Conservation (phyloP, 2,113 vertebrate genomes). For the Polyodon spathula region DNA sequence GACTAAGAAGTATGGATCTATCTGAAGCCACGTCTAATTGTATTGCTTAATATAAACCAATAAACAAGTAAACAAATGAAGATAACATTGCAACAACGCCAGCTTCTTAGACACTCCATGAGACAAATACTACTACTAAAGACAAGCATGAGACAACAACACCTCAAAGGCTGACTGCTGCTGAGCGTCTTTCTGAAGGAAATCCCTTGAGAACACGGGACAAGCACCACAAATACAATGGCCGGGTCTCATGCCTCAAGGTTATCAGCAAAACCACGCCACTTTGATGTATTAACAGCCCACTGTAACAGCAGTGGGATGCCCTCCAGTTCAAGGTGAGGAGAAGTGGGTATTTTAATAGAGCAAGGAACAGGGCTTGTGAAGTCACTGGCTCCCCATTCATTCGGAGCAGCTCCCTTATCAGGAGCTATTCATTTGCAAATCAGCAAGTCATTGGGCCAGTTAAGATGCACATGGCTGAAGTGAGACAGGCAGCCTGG, state of each 20-base stretch:
- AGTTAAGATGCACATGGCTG: conserved; percentile 7
- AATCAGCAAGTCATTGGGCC: conserved; percentile 9
- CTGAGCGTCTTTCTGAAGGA: neutral
- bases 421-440: conserved; percentile 13
- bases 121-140: too few species aligned
- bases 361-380: neutral
- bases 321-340: conserved; percentile 11
- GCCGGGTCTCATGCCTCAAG: neutral
- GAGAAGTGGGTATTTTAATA: neutral
- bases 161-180: too few species aligned
- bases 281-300: conserved; percentile 49
- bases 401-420: neutral
- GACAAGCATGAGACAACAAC: too few species aligned
- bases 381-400: neutral
- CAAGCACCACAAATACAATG: neutral
- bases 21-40: too few species aligned
- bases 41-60: too few species aligned
- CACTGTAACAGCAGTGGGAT: conserved; percentile 16
- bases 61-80: too few species aligned
- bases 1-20: too few species aligned
- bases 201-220: neutral
- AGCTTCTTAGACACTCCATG: too few species aligned
- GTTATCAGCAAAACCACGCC: conserved; percentile 13
- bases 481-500: neutral
- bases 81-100: too few species aligned